Evolutionary conservation across 2,888 invertebrate species (phyloP), one percentile per base, ranked within the genome.

Genomic region (Hyppa rectilinea): DNA sequence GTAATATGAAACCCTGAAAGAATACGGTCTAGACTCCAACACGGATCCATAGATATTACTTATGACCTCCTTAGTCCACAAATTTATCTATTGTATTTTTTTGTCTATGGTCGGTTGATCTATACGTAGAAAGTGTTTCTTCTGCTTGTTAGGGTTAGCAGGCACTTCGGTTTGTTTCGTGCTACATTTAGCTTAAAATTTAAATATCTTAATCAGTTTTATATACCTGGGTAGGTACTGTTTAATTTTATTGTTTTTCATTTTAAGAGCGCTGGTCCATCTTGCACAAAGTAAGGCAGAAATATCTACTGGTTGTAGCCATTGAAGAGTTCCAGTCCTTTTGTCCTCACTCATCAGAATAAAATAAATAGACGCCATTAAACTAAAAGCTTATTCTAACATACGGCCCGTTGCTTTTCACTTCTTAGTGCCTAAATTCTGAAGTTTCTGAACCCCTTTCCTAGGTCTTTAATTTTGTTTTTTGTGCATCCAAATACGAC

Each of bases 191-290:
- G 7, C 2, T 26, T 69, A 43, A 17, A 10, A 36, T 45, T 52
- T 6, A 50, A 14, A 23, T 31, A 36, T 12, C 29, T 17, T 14
- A 26, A 29, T 26, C 4, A 3, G 26, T 43, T 23, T 43, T n/a
- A n/a, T 53, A 55, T 14, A 49, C 12, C 23, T 9, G 38, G 36
- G 2, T n/a, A n/a, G n/a, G n/a, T 66, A 69, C 38, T 38, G 10
- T 14, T 49, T 49, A 69, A 60, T 75, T 50, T n/a, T 38, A 29
- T 20, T 40, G 4, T 31, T 62, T 55, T 52, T 45, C 66, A 45
- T 67, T 67, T 75, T 17, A 68, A 75, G 69, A 47, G 14, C 29
- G 73, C 75, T 14, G 70, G 53, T 43, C 43, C 52, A 62, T 52
- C 29, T 29, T n/a, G 20, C 17, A 43, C 20, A 66, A 65, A 36